These are phyloP conservation scores for Diabrotica balteata DNA, from an alignment of 2,888 invertebrate genomes.

Conservation along the genomic window DNA sequence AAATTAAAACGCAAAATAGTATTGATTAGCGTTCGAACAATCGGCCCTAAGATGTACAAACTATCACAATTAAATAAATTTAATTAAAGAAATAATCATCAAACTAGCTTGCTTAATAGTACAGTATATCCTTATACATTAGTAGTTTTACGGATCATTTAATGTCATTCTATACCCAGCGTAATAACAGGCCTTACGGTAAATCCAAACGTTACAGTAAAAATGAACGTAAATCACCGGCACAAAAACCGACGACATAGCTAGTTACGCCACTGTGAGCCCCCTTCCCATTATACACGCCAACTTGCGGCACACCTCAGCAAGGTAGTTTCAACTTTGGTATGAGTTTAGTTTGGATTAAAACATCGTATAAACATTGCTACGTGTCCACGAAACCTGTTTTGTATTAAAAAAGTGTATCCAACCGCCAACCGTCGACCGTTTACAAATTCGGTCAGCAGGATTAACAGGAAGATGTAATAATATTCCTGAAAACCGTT, in stretches of 20 bases:
- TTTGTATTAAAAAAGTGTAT: constrained; percentile 28
- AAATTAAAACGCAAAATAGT: too few relatives aligned
- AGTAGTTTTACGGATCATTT: too few relatives aligned
- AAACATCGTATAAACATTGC: constrained; percentile 42
- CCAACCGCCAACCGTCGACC: constrained; percentile 29
- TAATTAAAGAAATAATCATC: too few relatives aligned
- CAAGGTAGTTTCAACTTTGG: constrained; percentile 47
- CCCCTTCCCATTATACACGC: constrained; percentile 43
- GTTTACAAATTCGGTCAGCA: constrained; percentile 25
- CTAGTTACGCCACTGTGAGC: constrained; percentile 34
- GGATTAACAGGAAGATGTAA: constrained; percentile 42
- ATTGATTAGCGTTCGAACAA: too few relatives aligned
- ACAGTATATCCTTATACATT: too few relatives aligned
- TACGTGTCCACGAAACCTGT: constrained; percentile 28
- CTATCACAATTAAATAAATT: too few relatives aligned
- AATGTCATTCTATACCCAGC: too few relatives aligned
- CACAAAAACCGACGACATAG: neutral
- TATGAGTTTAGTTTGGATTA: constrained; percentile 47
- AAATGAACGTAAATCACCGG: constrained; percentile 4
- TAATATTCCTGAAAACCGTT: constrained; percentile 26
- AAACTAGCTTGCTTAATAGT: too few relatives aligned
- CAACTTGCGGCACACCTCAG: constrained; percentile 48
- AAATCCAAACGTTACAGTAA: neutral
- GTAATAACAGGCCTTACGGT: neutral
- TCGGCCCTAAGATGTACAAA: too few relatives aligned